Evolutionary conservation across 2,888 invertebrate genomes (phyloP), one percentile per base, ranked within the genome.

Genomic region (Drosophila austrosaltans): DNA sequence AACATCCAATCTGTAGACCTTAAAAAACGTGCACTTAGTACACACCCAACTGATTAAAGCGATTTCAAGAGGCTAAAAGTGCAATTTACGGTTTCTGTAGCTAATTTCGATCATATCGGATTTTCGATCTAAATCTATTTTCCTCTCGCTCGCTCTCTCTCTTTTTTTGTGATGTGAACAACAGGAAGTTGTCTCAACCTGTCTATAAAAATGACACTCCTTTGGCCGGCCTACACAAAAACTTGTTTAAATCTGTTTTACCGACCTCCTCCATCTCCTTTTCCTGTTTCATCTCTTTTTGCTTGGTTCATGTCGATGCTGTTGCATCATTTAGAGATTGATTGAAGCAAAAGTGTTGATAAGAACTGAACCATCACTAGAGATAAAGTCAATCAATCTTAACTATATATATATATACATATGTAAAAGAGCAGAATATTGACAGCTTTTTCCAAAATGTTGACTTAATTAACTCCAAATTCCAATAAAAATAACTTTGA

Each of bases 331-430:
- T 79, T 81, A 66, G 48, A 72, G 72, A 72, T 72, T 72, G 72
- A 72, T 58, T 75, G 32, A 58, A 72, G 72, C 57, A 67, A 62
- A 54, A 77, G 79, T 83, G 78, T 86, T 82, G 82, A 82, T 86
- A 82, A 86, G 79, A 53, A 30, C 22, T 22, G 53, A 61, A 66
- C 69, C 69, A 70, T 72, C 53, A 57, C 61, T 48, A 69, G 42
- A 75, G 87, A 84, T 84, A 84, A 87, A 84, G 83, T 84, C 83
- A 84, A 84, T 84, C 83, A 87, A 84, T 84, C 48, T 48, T 80
- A 83, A 73, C 70, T 78, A 70, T 48, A 48, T 7, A 48, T 25
- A 48, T 8, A 8, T 36, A 36, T 36, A 8, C 10, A 48, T 12
- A 25, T 48, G 25, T 16, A 25, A 48, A 25, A 25, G 48, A 25